Evolutionary conservation across 1,140 invertebrate genomes (phyloP).

Genomic region (Limonius californicus): DNA sequence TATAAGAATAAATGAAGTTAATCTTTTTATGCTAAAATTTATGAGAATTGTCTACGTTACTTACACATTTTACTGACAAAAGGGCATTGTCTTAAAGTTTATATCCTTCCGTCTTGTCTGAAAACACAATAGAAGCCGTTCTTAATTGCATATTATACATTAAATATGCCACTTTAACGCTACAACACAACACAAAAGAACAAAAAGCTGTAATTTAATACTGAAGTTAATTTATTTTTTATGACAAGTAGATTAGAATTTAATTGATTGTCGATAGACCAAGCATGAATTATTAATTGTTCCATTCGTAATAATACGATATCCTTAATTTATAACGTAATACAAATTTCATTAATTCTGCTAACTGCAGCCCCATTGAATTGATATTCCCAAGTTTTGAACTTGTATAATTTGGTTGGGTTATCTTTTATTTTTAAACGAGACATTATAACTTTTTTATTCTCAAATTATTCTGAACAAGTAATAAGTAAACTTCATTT

Average conservation of each 20-base stretch:
- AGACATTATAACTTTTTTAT: slow-evolving; percentile 28
- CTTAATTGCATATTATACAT: slow-evolving; percentile 40
- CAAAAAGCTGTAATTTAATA: slow-evolving; percentile 23
- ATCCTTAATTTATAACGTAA: slow-evolving; percentile 24
- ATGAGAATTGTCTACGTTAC: slow-evolving; percentile 15
- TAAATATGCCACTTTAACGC: slow-evolving; percentile 28
- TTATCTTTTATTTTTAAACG: slow-evolving; percentile 13
- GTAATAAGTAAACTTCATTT: slow-evolving; percentile 43
- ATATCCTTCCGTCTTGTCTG: slow-evolving; percentile 25
- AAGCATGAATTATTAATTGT: slow-evolving; percentile 26
- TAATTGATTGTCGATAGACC: slow-evolving; percentile 21
- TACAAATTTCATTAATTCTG: slow-evolving; percentile 19
- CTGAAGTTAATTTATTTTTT: slow-evolving; percentile 27
- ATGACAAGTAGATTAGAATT: slow-evolving; percentile 19
- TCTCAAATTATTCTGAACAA: slow-evolving; percentile 38
- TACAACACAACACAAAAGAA: slow-evolving; percentile 20
- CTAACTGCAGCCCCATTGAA: not conserved
- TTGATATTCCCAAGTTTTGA: slow-evolving; percentile 7
- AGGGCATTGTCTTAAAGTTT: slow-evolving; percentile 37
- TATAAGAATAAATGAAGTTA: slow-evolving; percentile 14
- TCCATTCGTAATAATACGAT: slow-evolving; percentile 23
- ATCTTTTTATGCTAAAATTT: slow-evolving; percentile 11
- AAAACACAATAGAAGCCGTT: slow-evolving; percentile 34
- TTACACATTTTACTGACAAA: slow-evolving; percentile 36
- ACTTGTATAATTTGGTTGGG: slow-evolving; percentile 7